Percentiles rank a stretch among this genome's conserved stretches.
These are phyloP conservation scores for Aspidiotus rigidus DNA, from an alignment of 2,888 invertebrate genomes.

Conservation along the genomic window DNA sequence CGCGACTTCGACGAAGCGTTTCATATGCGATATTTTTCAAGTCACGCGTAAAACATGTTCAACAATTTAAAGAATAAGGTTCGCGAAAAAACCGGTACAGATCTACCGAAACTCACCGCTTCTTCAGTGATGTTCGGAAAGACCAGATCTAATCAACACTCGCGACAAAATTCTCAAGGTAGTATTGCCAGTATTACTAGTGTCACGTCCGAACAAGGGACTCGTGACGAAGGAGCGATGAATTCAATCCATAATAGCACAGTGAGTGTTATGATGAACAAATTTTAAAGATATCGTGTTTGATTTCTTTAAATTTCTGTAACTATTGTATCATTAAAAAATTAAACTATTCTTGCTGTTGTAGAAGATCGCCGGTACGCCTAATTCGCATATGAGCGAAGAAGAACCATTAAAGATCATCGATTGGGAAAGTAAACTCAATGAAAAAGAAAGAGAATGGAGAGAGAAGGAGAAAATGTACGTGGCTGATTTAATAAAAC, in stretches of 20 bases:
- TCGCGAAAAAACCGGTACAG: conserved; percentile 77
- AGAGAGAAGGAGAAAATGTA: conserved; percentile 41
- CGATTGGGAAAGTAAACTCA: conserved; percentile 36
- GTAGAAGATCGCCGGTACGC: background rate
- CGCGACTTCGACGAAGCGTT: too few species aligned
- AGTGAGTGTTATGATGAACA: too few species aligned
- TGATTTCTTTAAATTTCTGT: too few species aligned
- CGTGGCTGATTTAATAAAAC: conserved; percentile 40
- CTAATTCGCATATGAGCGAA: background rate
- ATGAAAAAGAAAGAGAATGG: conserved; percentile 58
- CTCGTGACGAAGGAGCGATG: conserved; percentile 40
- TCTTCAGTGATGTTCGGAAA: conserved; percentile 42
- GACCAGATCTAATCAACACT: conserved; percentile 38
- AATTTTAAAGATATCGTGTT: too few species aligned
- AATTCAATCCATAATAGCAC: too few species aligned
- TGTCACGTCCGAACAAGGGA: conserved; percentile 42
- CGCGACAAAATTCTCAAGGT: conserved; percentile 46
- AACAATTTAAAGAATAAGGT: conserved; percentile 81
- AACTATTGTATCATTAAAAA: too few species aligned
- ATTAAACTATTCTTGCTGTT: too few species aligned
- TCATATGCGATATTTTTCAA: background rate
- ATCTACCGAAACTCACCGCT: conserved; percentile 50
- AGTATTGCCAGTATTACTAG: conserved; percentile 45
- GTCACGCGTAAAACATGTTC: conserved; percentile 56
- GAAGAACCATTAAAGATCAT: background rate